Evolutionary conservation across 2,797 vertebrate genomes (phyloP).

Genomic region (Scleropages formosus): DNA sequence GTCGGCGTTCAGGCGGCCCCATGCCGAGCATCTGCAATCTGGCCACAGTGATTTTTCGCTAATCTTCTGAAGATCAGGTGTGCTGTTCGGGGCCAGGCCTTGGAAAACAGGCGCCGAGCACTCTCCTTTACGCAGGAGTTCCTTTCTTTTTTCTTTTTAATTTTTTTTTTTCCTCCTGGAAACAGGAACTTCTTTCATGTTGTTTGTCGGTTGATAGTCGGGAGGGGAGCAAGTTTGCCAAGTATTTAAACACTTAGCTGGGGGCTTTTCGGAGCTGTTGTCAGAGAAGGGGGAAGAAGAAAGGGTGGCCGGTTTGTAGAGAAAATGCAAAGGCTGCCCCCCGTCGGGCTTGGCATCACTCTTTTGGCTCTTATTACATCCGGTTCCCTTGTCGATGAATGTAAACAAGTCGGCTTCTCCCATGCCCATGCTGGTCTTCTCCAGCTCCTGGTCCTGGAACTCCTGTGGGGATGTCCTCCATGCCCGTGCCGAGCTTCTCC

Average conservation of each 20-base stretch:
- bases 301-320: neutral
- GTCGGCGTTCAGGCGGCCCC: slow-evolving; percentile 13
- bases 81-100: neutral
- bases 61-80: slow-evolving; percentile 16
- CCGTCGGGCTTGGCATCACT: neutral
- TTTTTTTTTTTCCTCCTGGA: neutral
- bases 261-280: neutral
- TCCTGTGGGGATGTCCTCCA: neutral
- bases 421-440: neutral
- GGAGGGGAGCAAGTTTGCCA: neutral
- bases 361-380: neutral
- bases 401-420: neutral
- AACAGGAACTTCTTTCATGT: slow-evolving; percentile 10
- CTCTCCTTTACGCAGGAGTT: slow-evolving; percentile 15
- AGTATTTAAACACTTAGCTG: neutral
- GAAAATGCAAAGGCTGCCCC: neutral
- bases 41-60: slow-evolving; percentile 21
- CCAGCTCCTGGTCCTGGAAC: neutral
- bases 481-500: neutral
- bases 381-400: neutral
- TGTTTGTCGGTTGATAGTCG: neutral
- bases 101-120: neutral
- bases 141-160: neutral
- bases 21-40: slow-evolving; percentile 20
- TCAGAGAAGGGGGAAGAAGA: neutral